These are phyloP conservation scores for Catocala nupta DNA, from an alignment of 2,888 invertebrate genomes.

Conservation along the genomic window DNA sequence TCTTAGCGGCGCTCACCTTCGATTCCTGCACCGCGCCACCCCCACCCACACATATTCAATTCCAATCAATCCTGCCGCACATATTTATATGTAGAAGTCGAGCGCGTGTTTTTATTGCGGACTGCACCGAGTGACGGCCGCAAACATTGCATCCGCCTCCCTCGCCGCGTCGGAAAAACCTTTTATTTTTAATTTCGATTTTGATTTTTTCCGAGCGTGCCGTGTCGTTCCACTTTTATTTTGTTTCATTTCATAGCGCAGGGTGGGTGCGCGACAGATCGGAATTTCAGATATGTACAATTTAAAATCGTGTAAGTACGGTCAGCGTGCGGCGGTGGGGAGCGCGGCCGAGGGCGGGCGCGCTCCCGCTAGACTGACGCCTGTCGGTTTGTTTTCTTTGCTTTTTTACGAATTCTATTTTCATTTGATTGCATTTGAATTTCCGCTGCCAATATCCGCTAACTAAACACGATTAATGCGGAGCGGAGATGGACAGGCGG, in stretches of 20 bases:
- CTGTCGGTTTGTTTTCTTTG: conserved; percentile 87
- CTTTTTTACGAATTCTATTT: conserved; percentile 86
- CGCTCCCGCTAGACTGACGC: conserved; percentile 84
- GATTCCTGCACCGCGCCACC: conserved; percentile 71
- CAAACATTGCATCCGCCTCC: conserved; percentile 85
- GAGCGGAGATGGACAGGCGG: conserved; percentile 83
- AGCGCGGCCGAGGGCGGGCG: conserved; percentile 64
- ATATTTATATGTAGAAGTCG: conserved; percentile 84
- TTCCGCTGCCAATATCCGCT: conserved; percentile 87
- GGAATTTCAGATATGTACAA: conserved; percentile 88
- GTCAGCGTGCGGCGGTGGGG: conserved; percentile 75
- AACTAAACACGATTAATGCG: conserved; percentile 88
- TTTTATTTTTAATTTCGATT: conserved; percentile 87
- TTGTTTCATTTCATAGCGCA: conserved; percentile 87
- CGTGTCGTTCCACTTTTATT: conserved; percentile 84
- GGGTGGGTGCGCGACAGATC: conserved; percentile 87
- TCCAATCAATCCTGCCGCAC: conserved; percentile 86
- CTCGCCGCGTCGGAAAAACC: conserved; percentile 76
- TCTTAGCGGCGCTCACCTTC: conserved; percentile 86
- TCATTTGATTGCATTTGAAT: conserved; percentile 88
- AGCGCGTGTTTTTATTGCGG: conserved; percentile 84
- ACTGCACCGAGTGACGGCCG: conserved; percentile 85
- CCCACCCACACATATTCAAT: conserved; percentile 83
- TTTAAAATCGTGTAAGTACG: conserved; percentile 88
- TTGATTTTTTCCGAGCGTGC: conserved; percentile 85